A percentile compares a stretch with the other conserved stretches of the same genome.
phyloP scores from a whole-genome alignment of 1,140 invertebrate species.

The Drosophila repleta region DNA sequence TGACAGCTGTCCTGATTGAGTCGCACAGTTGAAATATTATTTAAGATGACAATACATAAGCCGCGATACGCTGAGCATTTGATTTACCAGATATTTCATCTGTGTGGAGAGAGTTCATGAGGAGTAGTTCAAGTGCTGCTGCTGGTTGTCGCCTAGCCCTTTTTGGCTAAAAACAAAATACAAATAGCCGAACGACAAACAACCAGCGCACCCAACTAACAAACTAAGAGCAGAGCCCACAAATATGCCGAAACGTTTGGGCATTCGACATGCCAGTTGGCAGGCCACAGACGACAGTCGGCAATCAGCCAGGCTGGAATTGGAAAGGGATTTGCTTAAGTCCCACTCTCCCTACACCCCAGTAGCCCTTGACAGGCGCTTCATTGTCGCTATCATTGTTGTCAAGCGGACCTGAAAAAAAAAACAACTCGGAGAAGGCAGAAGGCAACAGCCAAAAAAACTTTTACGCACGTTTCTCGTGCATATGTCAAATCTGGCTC shows the following conservation, averaged over 20 bases:
- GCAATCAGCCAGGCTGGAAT: slow-evolving; percentile 24
- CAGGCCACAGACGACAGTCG: slow-evolving; percentile 27
- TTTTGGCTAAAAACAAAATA: slow-evolving; percentile 15
- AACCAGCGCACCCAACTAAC: not conserved
- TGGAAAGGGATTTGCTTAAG: slow-evolving; percentile 60
- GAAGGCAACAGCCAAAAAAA: slow-evolving; percentile 12
- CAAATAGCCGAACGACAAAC: slow-evolving; percentile 20
- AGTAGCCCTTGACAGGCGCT: slow-evolving; percentile 1
- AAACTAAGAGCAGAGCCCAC: slow-evolving; percentile 51
- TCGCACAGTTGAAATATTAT: slow-evolving; percentile 14
- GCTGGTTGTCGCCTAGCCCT: not conserved
- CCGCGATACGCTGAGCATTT: slow-evolving; percentile 10
- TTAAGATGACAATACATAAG: slow-evolving; percentile 4
- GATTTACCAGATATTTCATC: not conserved
- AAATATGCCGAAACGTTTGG: slow-evolving; percentile 54
- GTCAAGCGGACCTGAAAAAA: slow-evolving; percentile 19
- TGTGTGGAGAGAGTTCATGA: not conserved
- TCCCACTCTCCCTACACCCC: slow-evolving; percentile 4
- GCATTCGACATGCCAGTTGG: slow-evolving; percentile 26
- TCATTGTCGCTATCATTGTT: slow-evolving; percentile 54
- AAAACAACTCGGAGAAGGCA: not conserved
- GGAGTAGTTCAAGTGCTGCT: slow-evolving; percentile 16
- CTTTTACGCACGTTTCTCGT: slow-evolving; percentile 45
- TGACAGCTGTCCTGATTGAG: slow-evolving; percentile 55
- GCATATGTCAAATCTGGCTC: slow-evolving; percentile 53